phyloP scores from a whole-genome alignment of 2,797 vertebrate genomes.

The Sebastes paucispinis region DNA sequence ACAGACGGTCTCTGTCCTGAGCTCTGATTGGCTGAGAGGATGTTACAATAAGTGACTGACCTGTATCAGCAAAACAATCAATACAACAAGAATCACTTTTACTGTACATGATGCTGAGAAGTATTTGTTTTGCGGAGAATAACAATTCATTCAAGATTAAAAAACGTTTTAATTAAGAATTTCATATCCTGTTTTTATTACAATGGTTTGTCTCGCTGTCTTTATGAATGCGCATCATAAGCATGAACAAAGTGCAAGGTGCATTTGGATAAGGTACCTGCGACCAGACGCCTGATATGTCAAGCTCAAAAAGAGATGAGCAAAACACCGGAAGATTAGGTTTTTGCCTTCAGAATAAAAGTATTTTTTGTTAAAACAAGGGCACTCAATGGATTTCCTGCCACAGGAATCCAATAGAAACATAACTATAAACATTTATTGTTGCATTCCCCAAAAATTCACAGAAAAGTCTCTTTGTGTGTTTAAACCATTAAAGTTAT shows the following conservation, averaged over 20 bases:
- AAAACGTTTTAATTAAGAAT: not conserved
- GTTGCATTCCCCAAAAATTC: not conserved
- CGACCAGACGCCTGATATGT: not conserved
- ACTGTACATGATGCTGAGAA: not conserved
- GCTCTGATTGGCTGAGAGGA: constrained; percentile 30
- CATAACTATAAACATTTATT: not conserved
- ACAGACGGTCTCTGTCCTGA: not conserved
- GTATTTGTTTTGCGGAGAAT: not conserved
- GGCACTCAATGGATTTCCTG: not conserved
- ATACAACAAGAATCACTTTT: not conserved
- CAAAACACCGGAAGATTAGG: not conserved
- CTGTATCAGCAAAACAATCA: not conserved
- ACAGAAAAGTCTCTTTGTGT: not conserved
- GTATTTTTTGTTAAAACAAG: not conserved
- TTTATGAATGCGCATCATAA: not conserved
- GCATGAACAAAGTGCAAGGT: not conserved
- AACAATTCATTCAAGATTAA: not conserved
- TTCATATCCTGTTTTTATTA: not conserved
- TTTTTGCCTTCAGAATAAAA: constrained; percentile 46
- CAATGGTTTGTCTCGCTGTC: rapidly evolving
- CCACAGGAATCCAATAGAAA: not conserved
- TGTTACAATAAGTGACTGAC: not conserved
- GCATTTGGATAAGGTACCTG: not conserved
- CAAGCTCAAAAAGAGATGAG: not conserved
- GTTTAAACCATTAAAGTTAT: not conserved